A percentile compares a stretch with the other conserved stretches of the same genome.
Evolutionary conservation across 64 coral and sea anemone genomes (phyloP).

Genomic region (Exaiptasia diaphana): DNA sequence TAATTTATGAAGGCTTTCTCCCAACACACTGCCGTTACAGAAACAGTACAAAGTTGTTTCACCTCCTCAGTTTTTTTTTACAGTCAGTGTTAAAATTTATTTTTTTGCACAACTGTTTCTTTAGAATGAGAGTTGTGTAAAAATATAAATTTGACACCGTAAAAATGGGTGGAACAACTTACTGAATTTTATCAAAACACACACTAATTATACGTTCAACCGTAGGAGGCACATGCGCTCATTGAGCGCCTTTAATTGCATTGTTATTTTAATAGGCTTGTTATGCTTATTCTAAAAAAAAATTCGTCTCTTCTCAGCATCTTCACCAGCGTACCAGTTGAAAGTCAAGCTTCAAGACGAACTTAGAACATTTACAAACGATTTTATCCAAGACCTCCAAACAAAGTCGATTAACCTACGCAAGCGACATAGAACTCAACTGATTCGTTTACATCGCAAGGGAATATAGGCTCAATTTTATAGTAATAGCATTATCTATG

Average conservation of each 20-base stretch:
- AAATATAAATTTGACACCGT: neutral
- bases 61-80: too few species aligned
- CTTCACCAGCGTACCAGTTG: neutral
- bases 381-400: neutral
- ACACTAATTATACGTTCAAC: neutral
- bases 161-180: neutral
- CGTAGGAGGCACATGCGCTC: neutral
- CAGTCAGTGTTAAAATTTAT: too few species aligned
- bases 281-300: neutral
- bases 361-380: neutral
- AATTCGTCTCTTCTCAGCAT: neutral
- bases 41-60: too few species aligned
- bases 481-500: too few species aligned
- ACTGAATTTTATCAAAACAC: neutral
- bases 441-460: neutral
- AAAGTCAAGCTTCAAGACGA: neutral
- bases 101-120: neutral
- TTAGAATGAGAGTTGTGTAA: neutral
- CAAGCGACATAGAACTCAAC: neutral
- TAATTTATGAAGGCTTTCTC: too few species aligned
- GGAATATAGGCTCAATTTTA: too few species aligned
- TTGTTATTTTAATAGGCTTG: neutral
- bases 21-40: too few species aligned
- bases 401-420: neutral
- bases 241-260: neutral